Conservation (phyloP, 1,140 invertebrate species). For the Heliconius congener region DNA sequence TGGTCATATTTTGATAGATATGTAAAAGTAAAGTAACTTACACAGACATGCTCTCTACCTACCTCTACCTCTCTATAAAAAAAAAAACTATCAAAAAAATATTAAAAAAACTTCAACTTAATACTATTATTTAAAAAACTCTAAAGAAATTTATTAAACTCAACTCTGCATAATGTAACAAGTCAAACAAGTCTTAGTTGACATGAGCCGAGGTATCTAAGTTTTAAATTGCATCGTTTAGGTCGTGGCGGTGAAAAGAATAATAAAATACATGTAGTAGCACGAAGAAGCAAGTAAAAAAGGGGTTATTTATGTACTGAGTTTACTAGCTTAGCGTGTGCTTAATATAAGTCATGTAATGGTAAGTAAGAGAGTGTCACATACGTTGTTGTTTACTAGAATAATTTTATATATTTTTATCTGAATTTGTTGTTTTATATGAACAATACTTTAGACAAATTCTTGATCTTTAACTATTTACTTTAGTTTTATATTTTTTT, state of each 20-base stretch:
- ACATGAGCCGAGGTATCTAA: conserved; percentile 5
- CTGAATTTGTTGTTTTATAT: too few relatives aligned
- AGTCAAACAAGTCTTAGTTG: background rate
- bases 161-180: background rate
- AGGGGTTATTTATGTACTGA: background rate
- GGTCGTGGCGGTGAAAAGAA: background rate
- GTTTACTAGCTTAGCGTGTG: background rate
- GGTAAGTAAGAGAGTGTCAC: background rate
- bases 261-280: conserved; percentile 10
- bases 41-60: too few relatives aligned
- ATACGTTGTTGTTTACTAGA: background rate
- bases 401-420: background rate
- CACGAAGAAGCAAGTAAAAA: background rate
- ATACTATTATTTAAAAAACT: too few relatives aligned
- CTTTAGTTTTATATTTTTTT: too few relatives aligned
- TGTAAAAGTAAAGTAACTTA: too few relatives aligned
- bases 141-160: background rate
- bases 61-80: too few relatives aligned
- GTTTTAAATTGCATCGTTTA: conserved; percentile 12
- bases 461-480: too few relatives aligned
- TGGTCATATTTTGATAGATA: too few relatives aligned
- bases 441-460: too few relatives aligned
- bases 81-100: too few relatives aligned
- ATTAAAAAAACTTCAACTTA: too few relatives aligned
- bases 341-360: background rate